Evolutionary conservation across 2,888 invertebrate species (phyloP).

Genomic region (Lathronympha strigana): DNA sequence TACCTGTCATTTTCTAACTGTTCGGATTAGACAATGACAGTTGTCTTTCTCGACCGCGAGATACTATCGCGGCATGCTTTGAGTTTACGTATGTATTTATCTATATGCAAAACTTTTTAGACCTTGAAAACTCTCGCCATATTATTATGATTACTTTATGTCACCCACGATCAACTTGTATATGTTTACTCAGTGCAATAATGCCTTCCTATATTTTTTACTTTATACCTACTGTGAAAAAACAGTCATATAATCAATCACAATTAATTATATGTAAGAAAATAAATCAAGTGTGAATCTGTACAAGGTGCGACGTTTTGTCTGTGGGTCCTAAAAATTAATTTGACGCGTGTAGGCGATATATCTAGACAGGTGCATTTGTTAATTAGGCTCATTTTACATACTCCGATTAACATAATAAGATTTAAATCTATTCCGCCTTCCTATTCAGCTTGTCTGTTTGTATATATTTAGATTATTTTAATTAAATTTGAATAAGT

Average conservation of each 20-base stretch:
- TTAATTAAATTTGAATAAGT: neutral
- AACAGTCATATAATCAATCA: slow-evolving; percentile 61
- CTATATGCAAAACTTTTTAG: too few relatives aligned
- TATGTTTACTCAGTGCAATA: slow-evolving; percentile 24
- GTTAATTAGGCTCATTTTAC: slow-evolving; percentile 28
- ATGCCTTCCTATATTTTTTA: slow-evolving; percentile 45
- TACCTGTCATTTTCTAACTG: too few relatives aligned
- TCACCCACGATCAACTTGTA: slow-evolving; percentile 28
- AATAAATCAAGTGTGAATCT: slow-evolving; percentile 24
- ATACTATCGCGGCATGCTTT: too few relatives aligned
- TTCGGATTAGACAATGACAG: too few relatives aligned
- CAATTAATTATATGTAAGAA: slow-evolving; percentile 28
- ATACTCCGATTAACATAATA: slow-evolving; percentile 33
- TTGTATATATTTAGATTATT: slow-evolving; percentile 12
- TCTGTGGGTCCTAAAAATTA: slow-evolving; percentile 17
- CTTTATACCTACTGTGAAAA: slow-evolving; percentile 55
- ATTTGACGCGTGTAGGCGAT: slow-evolving; percentile 15
- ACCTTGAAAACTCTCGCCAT: neutral
- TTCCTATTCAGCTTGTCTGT: slow-evolving; percentile 19
- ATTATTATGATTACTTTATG: slow-evolving; percentile 26
- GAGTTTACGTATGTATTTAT: too few relatives aligned
- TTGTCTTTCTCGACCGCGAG: too few relatives aligned
- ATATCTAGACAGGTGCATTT: slow-evolving; percentile 25
- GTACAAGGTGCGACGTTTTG: slow-evolving; percentile 32
- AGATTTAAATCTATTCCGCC: slow-evolving; percentile 30